phyloP scores from a whole-genome alignment of 37 sponge, comb jelly and placozoan genomes.

The Chondrilla cf. caribensis region DNA sequence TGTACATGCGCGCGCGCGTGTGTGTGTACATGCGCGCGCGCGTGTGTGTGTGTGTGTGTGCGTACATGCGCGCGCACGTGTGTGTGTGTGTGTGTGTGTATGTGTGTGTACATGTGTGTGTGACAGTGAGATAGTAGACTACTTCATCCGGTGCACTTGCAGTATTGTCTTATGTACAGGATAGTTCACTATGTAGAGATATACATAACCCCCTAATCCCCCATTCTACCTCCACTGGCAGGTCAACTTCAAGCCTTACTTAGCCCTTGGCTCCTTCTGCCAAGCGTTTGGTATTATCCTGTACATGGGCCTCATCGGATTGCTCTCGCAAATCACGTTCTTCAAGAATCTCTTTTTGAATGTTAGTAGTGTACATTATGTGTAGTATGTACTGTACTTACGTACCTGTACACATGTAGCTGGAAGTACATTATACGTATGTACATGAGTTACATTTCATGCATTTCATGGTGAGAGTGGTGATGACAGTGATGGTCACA shows the following conservation, averaged over 20 bases:
- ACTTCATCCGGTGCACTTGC: too few relatives aligned
- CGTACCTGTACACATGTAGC: too few relatives aligned
- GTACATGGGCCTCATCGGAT: constrained; percentile 23
- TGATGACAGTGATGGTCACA: too few relatives aligned
- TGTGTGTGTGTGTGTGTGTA: not conserved
- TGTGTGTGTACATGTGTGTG: not conserved
- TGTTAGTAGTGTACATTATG: constrained; percentile 15
- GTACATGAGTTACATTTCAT: too few relatives aligned
- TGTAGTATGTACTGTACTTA: too few relatives aligned
- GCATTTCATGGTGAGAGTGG: too few relatives aligned
- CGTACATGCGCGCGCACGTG: not conserved
- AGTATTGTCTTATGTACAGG: too few relatives aligned
- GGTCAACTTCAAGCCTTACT: constrained; percentile 42
- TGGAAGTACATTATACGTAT: too few relatives aligned
- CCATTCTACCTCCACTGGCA: constrained; percentile 1
- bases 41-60: not conserved
- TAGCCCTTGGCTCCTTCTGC: constrained; percentile 22
- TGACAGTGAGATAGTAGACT: not conserved
- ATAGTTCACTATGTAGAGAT: too few relatives aligned
- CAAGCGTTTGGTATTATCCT: constrained; percentile 21
- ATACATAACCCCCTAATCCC: too few relatives aligned
- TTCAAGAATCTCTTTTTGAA: constrained; percentile 33
- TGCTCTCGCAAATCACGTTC: constrained; percentile 25
- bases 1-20: not conserved
- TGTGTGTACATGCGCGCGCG: not conserved